Conservation (phyloP, 64 coral and sea anemone species). For the Acropora yongei region DNA sequence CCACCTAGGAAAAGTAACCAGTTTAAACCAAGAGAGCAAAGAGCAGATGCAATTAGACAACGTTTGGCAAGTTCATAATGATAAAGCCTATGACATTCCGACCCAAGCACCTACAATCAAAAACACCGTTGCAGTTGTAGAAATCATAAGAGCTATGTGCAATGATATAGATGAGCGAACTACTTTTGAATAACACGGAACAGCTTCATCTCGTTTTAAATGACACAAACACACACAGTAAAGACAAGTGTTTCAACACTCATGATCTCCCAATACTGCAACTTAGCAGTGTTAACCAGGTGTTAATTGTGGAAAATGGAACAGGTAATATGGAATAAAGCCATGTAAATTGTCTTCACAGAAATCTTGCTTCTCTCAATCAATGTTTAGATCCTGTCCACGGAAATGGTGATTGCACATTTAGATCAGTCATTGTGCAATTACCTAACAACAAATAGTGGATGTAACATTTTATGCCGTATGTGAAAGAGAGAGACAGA, state of each 20-base stretch:
- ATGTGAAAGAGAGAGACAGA: too few species aligned
- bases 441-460: background rate
- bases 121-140: background rate
- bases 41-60: background rate
- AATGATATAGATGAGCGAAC: background rate
- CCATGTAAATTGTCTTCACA: background rate
- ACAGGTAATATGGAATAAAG: background rate
- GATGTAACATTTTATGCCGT: background rate
- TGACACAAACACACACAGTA: background rate
- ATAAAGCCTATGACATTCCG: background rate
- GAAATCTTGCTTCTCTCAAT: slow-evolving; percentile 15
- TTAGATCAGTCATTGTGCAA: background rate
- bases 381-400: background rate
- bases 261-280: slow-evolving; percentile 33
- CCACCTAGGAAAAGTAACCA: background rate
- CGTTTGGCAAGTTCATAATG: background rate
- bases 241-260: slow-evolving; percentile 15
- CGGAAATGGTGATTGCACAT: slow-evolving; percentile 22
- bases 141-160: background rate
- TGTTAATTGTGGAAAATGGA: background rate
- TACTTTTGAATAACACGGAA: background rate
- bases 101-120: background rate
- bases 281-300: background rate
- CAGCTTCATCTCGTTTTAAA: background rate
- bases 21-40: background rate